Evolutionary conservation across 2,888 invertebrate species (phyloP).

Genomic region (Athalia circularis): DNA sequence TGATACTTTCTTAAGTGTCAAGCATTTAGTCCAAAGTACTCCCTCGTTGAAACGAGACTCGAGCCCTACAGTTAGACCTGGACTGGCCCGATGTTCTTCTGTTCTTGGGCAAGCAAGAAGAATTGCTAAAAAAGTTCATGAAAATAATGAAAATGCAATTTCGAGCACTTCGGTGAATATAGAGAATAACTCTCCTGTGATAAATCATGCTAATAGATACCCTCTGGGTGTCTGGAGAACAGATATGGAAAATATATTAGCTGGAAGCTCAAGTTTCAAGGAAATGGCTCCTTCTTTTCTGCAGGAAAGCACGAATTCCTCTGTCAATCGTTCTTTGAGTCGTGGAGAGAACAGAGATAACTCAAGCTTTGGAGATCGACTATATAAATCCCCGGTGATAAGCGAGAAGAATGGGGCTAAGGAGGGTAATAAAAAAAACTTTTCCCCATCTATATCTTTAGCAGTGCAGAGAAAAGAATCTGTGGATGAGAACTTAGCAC

Average conservation of each 20-base stretch:
- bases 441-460: neutral
- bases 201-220: too few species aligned
- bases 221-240: too few species aligned
- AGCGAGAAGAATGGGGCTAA: neutral
- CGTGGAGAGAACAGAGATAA: slow-evolving; percentile 6
- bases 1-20: neutral
- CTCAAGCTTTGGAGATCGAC: slow-evolving; percentile 7
- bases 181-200: too few species aligned
- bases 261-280: neutral
- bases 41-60: neutral
- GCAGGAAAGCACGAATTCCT: too few species aligned
- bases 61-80: too few species aligned
- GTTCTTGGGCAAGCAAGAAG: too few species aligned
- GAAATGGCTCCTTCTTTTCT: too few species aligned
- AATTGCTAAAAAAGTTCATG: too few species aligned
- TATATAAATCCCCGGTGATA: slow-evolving; percentile 14
- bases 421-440: neutral
- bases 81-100: too few species aligned
- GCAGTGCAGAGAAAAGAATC: neutral
- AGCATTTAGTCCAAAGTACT: slow-evolving; percentile 12
- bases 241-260: slow-evolving; percentile 5
- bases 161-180: too few species aligned
- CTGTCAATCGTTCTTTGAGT: too few species aligned
- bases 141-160: too few species aligned
- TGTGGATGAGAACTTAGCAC: slow-evolving; percentile 7